Evolutionary conservation across 1,140 invertebrate species (phyloP).

Genomic region (Himalopsyche phryganea): DNA sequence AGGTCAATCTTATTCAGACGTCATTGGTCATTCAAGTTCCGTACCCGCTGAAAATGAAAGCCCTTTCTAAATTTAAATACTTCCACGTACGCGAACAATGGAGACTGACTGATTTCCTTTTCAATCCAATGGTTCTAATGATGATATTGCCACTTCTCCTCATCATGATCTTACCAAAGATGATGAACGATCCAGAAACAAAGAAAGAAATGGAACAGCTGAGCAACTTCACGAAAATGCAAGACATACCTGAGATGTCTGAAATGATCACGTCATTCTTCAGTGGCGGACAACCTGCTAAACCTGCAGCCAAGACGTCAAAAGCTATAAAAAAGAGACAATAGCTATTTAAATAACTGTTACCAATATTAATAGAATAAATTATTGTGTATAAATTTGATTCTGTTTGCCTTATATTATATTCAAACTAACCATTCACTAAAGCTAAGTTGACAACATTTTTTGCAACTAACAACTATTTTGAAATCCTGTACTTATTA

Average conservation of each 20-base stretch:
- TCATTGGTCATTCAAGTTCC: constrained; percentile 81
- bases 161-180: constrained; percentile 90
- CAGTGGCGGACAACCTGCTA: constrained; percentile 54
- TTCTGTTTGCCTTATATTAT: not conserved
- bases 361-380: not conserved
- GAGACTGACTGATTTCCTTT: constrained; percentile 88
- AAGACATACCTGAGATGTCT: constrained; percentile 85
- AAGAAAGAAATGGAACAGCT: constrained; percentile 92
- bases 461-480: no score
- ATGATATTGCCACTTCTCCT: constrained; percentile 90
- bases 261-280: constrained; percentile 83
- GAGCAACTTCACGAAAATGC: constrained; percentile 71
- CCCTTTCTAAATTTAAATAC: constrained; percentile 78
- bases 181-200: constrained; percentile 96
- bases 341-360: constrained; percentile 37
- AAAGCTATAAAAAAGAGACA: constrained; percentile 69
- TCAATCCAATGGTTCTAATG: constrained; percentile 97
- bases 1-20: constrained; percentile 92
- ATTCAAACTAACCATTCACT: no score
- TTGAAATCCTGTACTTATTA: no score
- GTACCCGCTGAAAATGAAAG: constrained; percentile 88
- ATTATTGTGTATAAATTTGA: not conserved
- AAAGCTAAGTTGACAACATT: no score
- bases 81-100: constrained; percentile 94
- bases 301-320: constrained; percentile 57